These are phyloP conservation scores for Leucophenga varia DNA, from an alignment of 1,140 invertebrate species.

Conservation along the genomic window DNA sequence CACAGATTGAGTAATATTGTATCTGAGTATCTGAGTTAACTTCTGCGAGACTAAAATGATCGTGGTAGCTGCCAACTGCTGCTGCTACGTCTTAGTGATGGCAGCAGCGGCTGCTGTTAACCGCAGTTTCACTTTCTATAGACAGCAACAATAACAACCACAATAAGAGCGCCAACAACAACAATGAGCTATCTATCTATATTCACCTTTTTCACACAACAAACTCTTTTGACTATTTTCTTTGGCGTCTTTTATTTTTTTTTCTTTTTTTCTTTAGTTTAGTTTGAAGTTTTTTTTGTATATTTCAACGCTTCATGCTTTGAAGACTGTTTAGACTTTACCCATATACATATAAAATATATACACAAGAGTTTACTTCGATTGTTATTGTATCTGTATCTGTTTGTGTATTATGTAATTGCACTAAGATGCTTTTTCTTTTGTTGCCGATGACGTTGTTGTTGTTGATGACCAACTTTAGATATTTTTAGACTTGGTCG, in stretches of 20 bases:
- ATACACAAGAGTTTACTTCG: constrained; percentile 33
- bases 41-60: no score
- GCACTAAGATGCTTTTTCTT: constrained; percentile 49
- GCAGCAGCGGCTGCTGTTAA: constrained; percentile 11
- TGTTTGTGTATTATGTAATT: constrained; percentile 44
- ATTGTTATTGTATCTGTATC: constrained; percentile 49
- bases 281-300: no score
- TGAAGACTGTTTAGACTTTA: no score
- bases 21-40: constrained; percentile 8
- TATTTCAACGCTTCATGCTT: no score
- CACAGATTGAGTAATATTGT: constrained; percentile 50
- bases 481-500: constrained; percentile 16
- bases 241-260: no score
- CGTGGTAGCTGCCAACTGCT: constrained; percentile 41
- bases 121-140: constrained; percentile 51
- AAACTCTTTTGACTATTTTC: no score
- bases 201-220: no score
- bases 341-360: neutral
- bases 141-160: constrained; percentile 17
- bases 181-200: constrained; percentile 13
- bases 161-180: constrained; percentile 3
- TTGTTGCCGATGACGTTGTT: no score
- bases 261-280: no score
- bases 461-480: constrained; percentile 2
- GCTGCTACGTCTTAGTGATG: no score